Percentiles rank a stretch among this genome's conserved stretches.
These are phyloP conservation scores for Carlito syrichta DNA, from an alignment of 2,113 vertebrate genomes.

Conservation along the genomic window DNA sequence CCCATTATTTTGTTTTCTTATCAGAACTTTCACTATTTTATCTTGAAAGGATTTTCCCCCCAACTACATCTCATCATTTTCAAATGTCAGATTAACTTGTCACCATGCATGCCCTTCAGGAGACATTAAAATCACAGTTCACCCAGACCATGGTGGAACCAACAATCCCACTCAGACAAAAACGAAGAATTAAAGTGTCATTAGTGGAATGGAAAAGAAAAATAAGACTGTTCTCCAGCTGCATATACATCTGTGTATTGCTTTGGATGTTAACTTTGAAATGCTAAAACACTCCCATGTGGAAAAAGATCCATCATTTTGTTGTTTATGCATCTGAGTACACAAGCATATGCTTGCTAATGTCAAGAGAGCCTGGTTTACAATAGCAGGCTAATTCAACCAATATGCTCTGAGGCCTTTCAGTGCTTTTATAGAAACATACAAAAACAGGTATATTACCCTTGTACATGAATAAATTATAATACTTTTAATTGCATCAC, in stretches of 20 bases:
- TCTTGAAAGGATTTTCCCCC: neutral
- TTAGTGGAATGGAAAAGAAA: neutral
- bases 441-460: neutral
- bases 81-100: constrained; percentile 47
- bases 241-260: constrained; percentile 50
- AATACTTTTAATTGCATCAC: neutral
- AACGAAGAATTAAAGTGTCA: neutral
- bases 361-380: neutral
- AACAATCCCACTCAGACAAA: constrained; percentile 27
- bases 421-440: neutral
- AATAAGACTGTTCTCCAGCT: constrained; percentile 30
- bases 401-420: neutral
- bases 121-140: neutral
- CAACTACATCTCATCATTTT: constrained; percentile 25
- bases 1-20: constrained; percentile 28
- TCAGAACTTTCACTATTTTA: constrained; percentile 40
- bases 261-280: constrained; percentile 60
- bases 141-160: neutral
- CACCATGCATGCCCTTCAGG: neutral
- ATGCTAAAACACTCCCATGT: constrained; percentile 30
- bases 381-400: neutral
- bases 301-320: constrained; percentile 2
- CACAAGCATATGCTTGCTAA: neutral
- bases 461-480: neutral
- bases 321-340: constrained; percentile 35